phyloP scores from a whole-genome alignment of 53 echinoderm and acorn worm species.

The Hippasteria phrygiana region DNA sequence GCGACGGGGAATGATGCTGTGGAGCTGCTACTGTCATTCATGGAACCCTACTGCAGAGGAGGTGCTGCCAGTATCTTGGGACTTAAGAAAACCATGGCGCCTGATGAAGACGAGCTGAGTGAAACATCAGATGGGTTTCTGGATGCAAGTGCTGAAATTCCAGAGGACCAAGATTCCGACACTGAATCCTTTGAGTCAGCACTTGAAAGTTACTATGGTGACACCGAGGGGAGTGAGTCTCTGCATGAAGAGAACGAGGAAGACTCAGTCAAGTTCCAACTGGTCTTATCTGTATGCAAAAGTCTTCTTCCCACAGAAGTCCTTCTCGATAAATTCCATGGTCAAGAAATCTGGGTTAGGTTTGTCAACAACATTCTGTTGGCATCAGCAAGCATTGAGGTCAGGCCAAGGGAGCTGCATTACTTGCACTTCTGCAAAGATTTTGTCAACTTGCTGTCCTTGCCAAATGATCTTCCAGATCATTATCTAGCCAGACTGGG shows the following conservation, averaged over 20 bases:
- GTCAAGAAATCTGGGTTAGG: constrained; percentile 31
- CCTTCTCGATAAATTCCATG: constrained; percentile 2
- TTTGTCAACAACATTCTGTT: constrained; percentile 42
- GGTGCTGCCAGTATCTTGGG: background rate
- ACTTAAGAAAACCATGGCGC: background rate
- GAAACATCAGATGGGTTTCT: constrained; percentile 23
- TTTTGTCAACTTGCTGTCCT: constrained; percentile 60
- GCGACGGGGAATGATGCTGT: constrained; percentile 33
- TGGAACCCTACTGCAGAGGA: background rate
- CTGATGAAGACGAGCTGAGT: constrained; percentile 17
- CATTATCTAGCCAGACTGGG: constrained; percentile 32
- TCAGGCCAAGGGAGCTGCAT: constrained; percentile 33
- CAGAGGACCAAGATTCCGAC: constrained; percentile 31
- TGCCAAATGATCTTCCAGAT: constrained; percentile 26
- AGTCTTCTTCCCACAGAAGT: constrained; percentile 15
- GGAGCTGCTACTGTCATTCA: constrained; percentile 8
- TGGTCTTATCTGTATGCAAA: constrained; percentile 34
- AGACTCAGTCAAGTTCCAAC: background rate
- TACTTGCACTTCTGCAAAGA: constrained; percentile 63
- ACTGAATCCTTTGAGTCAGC: constrained; percentile 37
- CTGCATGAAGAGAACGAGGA: constrained; percentile 9
- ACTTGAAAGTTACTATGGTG: constrained; percentile 30
- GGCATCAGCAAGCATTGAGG: constrained; percentile 27
- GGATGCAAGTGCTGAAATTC: constrained; percentile 20
- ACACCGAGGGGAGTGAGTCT: background rate